A percentile compares a stretch with the other conserved stretches of the same genome.
These are phyloP conservation scores for Imbricaverruca yamaguchii DNA, from an alignment of 2,888 invertebrate species.

Conservation along the genomic window DNA sequence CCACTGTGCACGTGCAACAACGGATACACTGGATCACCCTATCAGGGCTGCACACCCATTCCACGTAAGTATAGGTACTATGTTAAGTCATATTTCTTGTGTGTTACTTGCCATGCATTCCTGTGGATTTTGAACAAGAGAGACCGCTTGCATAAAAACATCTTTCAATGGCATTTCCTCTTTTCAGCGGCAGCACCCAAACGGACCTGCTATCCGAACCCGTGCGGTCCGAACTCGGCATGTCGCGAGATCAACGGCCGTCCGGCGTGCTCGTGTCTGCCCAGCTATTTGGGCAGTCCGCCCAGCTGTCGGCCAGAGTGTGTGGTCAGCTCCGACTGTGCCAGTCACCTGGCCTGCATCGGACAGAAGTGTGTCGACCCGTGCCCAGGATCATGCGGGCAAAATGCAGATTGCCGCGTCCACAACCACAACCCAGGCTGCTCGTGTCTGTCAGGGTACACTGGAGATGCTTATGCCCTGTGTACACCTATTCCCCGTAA, in stretches of 20 bases:
- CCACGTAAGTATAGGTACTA: conserved; percentile 5
- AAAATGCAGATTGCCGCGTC: conserved; percentile 62
- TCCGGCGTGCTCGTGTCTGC: conserved; percentile 55
- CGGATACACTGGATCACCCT: conserved; percentile 83
- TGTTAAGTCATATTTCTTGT: background rate
- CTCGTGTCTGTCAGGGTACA: conserved; percentile 59
- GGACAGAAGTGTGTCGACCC: conserved; percentile 54
- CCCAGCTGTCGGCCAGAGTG: conserved; percentile 59
- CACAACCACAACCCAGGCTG: conserved; percentile 63
- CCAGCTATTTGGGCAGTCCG: conserved; percentile 44
- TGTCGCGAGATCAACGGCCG: conserved; percentile 46
- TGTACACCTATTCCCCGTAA: no score
- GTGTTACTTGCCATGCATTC: no score
- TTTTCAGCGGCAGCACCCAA: background rate
- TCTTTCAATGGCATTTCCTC: background rate
- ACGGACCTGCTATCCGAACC: conserved; percentile 52
- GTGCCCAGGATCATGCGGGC: conserved; percentile 51
- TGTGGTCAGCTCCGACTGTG: conserved; percentile 60
- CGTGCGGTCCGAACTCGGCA: conserved; percentile 69
- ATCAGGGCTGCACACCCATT: conserved; percentile 56
- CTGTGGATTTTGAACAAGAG: no score
- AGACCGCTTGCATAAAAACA: no score
- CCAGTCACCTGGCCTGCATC: conserved; percentile 60
- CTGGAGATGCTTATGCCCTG: conserved; percentile 58
- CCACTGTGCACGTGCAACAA: conserved; percentile 60